Conservation (phyloP, 2,888 invertebrate species). For the Rhimphoctona megacephalus region DNA sequence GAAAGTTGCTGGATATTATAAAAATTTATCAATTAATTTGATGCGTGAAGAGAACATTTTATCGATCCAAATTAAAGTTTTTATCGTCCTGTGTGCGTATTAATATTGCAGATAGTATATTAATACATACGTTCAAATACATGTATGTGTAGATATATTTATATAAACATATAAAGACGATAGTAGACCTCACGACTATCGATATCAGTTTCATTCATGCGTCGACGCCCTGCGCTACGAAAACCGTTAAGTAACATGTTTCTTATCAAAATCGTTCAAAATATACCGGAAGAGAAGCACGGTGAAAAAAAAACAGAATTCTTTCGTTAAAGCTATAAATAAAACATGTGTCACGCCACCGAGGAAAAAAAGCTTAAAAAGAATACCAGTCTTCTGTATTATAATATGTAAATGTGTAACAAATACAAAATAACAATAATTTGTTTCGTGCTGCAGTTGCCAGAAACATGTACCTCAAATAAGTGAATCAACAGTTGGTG, state of each 20-base stretch:
- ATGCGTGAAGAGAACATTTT: conserved; percentile 41
- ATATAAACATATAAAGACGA: conserved; percentile 4
- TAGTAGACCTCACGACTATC: conserved; percentile 29
- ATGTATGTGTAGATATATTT: neutral
- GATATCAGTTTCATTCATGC: conserved; percentile 65
- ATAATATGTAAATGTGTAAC: neutral
- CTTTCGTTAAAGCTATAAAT: neutral
- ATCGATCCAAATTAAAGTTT: conserved; percentile 57
- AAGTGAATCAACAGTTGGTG: conserved; percentile 61
- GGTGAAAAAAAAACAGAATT: neutral
- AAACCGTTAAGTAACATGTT: conserved; percentile 22
- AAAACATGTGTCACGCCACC: neutral
- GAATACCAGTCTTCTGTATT: no score
- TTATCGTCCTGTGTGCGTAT: conserved; percentile 28
- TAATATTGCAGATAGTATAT: conserved; percentile 11
- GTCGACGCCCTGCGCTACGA: conserved; percentile 26
- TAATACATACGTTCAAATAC: neutral
- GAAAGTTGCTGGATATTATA: conserved; percentile 35
- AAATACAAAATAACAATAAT: conserved; percentile 16
- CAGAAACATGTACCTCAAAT: conserved; percentile 22
- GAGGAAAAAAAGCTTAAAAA: neutral
- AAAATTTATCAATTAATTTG: conserved; percentile 55
- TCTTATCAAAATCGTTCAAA: conserved; percentile 42
- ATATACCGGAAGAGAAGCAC: neutral
- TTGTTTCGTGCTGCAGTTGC: conserved; percentile 8